Percentiles rank a stretch among this genome's conserved stretches.
phyloP scores from a whole-genome alignment of 23 tunicate genomes.

The Halocynthia roretzi region DNA sequence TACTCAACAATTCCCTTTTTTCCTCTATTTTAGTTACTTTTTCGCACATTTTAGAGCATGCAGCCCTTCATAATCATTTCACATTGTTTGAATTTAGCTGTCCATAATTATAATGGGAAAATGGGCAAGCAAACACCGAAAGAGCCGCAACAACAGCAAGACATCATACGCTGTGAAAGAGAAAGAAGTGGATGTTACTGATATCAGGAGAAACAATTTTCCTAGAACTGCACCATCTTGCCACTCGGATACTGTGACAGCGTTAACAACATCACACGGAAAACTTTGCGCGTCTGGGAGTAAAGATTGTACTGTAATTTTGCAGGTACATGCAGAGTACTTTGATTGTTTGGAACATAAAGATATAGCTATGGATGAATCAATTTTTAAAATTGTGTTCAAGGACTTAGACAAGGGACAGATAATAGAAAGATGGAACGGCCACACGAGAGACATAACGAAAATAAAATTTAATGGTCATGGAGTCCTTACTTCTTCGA shows the following conservation, averaged over 20 bases:
- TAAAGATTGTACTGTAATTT: constrained; percentile 7
- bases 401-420: constrained; percentile 23
- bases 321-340: constrained; percentile 8
- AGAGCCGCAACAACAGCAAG: constrained; percentile 8
- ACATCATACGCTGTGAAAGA: background rate
- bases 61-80: no score
- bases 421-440: constrained; percentile 21
- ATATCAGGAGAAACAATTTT: background rate
- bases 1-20: no score
- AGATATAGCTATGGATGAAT: no score
- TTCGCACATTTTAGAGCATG: no score
- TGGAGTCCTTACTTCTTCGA: constrained; percentile 39
- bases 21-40: no score
- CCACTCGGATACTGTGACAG: constrained; percentile 27
- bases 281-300: constrained; percentile 17
- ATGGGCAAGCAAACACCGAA: constrained; percentile 45
- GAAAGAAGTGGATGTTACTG: background rate
- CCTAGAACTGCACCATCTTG: background rate
- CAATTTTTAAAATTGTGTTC: background rate
- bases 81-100: no score
- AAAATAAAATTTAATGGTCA: constrained; percentile 13
- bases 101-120: constrained; percentile 16
- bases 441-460: constrained; percentile 31
- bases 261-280: background rate
- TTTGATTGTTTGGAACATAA: no score